Evolutionary conservation across 1,140 invertebrate genomes (phyloP).

Genomic region (Aphelenchoides fujianensis): DNA sequence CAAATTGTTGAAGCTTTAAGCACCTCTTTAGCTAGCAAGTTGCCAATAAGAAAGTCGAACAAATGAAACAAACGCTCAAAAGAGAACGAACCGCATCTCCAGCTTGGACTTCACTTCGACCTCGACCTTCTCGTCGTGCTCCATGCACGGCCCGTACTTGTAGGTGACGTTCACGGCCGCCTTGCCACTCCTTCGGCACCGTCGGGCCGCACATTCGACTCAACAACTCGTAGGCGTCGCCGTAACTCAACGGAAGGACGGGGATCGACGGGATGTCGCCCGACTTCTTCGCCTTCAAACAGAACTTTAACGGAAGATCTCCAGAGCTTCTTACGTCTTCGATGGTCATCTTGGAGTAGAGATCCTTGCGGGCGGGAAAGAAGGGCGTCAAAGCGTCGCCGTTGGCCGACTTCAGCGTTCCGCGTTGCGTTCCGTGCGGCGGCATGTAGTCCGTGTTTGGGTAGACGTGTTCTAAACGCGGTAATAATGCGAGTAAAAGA

Average conservation of each 20-base stretch:
- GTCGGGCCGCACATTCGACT: constrained; percentile 40
- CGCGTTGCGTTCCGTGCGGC: constrained; percentile 49
- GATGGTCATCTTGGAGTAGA: constrained; percentile 42
- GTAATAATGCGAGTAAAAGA: too few relatives aligned
- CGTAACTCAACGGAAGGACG: constrained; percentile 57
- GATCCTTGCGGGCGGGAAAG: constrained; percentile 48
- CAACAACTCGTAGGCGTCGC: constrained; percentile 54
- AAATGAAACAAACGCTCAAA: not conserved
- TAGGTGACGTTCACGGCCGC: constrained; percentile 62
- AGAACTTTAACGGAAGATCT: constrained; percentile 14
- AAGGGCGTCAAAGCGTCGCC: constrained; percentile 59
- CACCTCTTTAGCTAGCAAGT: constrained; percentile 21
- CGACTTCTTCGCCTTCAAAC: constrained; percentile 24
- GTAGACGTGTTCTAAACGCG: constrained; percentile 47
- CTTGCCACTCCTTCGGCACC: constrained; percentile 51
- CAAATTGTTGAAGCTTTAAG: not conserved
- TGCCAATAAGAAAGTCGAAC: too few relatives aligned
- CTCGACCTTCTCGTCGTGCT: constrained; percentile 29
- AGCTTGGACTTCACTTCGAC: constrained; percentile 49
- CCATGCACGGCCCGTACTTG: constrained; percentile 42
- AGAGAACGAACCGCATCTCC: constrained; percentile 35
- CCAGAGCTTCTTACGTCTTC: constrained; percentile 26
- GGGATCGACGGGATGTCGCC: constrained; percentile 52
- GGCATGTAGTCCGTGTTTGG: constrained; percentile 57
- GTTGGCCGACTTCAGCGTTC: constrained; percentile 37